A percentile compares a stretch with the other conserved stretches of the same genome.
Conservation (phyloP, 2,113 vertebrate species). For the Bombycilla garrulus region DNA sequence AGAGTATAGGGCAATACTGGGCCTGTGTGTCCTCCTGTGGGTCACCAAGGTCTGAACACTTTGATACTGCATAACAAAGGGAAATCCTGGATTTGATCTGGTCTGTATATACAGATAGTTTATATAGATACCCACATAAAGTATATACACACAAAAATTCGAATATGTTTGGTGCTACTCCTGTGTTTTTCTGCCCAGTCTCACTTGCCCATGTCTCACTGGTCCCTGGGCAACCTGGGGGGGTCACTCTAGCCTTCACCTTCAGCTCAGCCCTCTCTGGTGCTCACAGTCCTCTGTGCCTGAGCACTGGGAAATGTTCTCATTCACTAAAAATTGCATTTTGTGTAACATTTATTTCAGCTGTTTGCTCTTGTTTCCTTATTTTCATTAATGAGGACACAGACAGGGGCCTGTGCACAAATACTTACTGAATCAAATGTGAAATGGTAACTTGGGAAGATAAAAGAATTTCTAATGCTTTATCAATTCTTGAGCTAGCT, state of each 20-base stretch:
- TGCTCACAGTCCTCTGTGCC: neutral
- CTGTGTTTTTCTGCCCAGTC: neutral
- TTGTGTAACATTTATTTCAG: neutral
- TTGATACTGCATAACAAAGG: neutral
- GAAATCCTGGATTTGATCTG: neutral
- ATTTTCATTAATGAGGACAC: neutral
- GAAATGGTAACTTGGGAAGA: neutral
- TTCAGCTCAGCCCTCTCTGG: neutral
- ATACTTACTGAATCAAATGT: neutral
- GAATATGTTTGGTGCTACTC: accelerated
- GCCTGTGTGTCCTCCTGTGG: neutral
- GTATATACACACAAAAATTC: accelerated
- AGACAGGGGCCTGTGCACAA: accelerated
- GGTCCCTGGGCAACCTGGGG: neutral
- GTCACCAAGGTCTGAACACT: accelerated
- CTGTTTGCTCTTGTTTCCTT: neutral
- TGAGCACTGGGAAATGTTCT: neutral
- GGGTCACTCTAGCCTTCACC: neutral
- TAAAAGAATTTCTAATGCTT: neutral
- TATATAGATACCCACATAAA: neutral
- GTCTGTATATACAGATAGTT: neutral
- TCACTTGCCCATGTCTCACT: neutral
- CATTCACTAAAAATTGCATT: neutral
- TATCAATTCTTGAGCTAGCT: neutral
- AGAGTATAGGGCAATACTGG: neutral